These are phyloP conservation scores for Ornithoptera priamus DNA, from an alignment of 2,888 invertebrate species.

Conservation along the genomic window DNA sequence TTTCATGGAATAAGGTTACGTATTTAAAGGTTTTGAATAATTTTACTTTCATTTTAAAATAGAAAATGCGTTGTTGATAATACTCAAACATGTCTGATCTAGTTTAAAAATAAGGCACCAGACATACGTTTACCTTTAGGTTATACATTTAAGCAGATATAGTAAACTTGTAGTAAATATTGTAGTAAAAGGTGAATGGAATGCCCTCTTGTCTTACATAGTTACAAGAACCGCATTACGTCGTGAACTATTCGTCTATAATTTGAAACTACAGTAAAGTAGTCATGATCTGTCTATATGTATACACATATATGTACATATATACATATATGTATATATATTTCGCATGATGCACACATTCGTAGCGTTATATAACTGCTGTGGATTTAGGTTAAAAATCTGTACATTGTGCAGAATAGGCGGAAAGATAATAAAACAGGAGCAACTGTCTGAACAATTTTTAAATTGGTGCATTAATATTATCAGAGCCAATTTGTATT, in stretches of 20 bases:
- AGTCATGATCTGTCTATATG: neutral
- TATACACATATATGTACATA: no score
- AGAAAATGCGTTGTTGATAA: neutral
- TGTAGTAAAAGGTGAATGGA: constrained; percentile 17
- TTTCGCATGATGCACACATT: neutral
- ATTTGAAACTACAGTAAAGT: neutral
- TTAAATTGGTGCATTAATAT: constrained; percentile 15
- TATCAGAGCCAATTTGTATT: constrained; percentile 3
- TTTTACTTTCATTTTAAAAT: neutral
- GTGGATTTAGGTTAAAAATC: neutral
- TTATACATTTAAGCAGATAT: neutral
- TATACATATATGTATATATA: neutral
- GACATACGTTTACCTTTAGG: neutral
- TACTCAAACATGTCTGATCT: neutral
- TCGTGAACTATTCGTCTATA: neutral
- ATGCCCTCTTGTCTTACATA: constrained; percentile 5
- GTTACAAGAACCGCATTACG: neutral
- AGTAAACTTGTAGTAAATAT: constrained; percentile 9
- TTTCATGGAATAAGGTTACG: neutral
- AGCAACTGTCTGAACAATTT: neutral
- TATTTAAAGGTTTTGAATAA: neutral
- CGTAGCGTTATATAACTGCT: neutral
- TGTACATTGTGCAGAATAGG: neutral
- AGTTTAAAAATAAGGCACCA: neutral
- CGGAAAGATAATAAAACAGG: neutral